Evolutionary conservation across 2,888 invertebrate genomes (phyloP), one percentile per base, ranked within the genome.

Genomic region (Hydrotaea cyrtoneurina): DNA sequence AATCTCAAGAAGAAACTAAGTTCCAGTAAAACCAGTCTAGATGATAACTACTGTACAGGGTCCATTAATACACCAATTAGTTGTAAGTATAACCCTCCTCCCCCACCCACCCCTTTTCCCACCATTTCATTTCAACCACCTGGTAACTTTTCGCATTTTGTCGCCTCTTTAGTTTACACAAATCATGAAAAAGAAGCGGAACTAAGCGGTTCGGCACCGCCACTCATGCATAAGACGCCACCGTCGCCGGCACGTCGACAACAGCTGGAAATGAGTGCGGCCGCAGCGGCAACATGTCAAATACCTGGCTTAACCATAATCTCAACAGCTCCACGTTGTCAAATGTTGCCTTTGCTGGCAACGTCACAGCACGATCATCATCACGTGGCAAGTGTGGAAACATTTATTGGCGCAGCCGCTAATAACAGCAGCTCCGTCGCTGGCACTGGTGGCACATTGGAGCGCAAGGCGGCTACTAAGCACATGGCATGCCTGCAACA

Each of bases 171-270:
- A 92, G 92, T 92, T 90, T 92, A 92, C 86, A 90, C 92, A 21
- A 92, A 89, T 80, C 92, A 92, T 77, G 92, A 92, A 85, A 90
- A 91, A 82, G 92, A 92, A 84, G 90, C 92, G 79, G 92, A 92
- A 86, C 91, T 90, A 86, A 92, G 92, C 82, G 90, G 91, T 82
- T 87, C 89, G 39, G 88, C 90, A 75, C 87, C 89, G 66, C 87
- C 89, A 36, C 15, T 85, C 7, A 81, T 85, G 84, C 84, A 79
- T 2, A 85, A 85, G 78, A 85, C 89, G 59, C 87, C 89, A 76
- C 86, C 88, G 23, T 78, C 88, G 76, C 82, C 89, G 76, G 87
- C 89, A 81, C 76, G 77, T 26, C 53, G 72, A 21, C 87, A 88
- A 21, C 86, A 85, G 62, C 66, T 86, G 15, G 84, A 87, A 72